Evolutionary conservation across 1,140 invertebrate genomes (phyloP), one percentile per base, ranked within the genome.

Genomic region (Charaxes varanes): DNA sequence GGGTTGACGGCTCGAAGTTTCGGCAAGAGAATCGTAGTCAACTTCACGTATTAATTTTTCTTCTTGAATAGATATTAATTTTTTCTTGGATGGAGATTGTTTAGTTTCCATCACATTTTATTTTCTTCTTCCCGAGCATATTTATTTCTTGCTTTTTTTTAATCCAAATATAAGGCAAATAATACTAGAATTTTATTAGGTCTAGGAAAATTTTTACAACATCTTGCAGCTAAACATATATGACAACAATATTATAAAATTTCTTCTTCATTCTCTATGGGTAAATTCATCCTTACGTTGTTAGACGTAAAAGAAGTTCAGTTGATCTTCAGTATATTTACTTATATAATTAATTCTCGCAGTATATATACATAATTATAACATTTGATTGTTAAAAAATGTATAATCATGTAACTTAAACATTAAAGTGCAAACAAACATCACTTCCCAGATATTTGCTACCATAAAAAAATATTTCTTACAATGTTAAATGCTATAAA

Each of bases 21-120:
- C 53, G 15, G 45, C 40, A 17, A 62, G 17, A 7, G 44, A 52
- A 45, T 73, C 61, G 62, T 70, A 77, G 31, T 79, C 52, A 18
- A 68, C 47, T 53, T 73, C 49, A 22, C 65, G 60, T 43, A 67
- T 66, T 11, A 69, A 54, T 53, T 74, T 74, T 48, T 82, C 72
- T 53, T 81, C 66, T 49, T 64, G 59, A 45, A 66, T 71, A 51
- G 61, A 63, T 61, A 70, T 50, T 53, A 63, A 53, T 60, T 77
- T 73, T 35, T 62, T 72, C 44, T 70, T 70, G 14, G 64, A 69
- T 64, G 69, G 59, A 56, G 47, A 53, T 46, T 69, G 60, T 58
- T 73, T 78, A 78, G 65, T 67, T 76, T 79, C 78, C 78, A 82
- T 82, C 56, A 79, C 78, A 76, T 69, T 60, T 63, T 62, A 68